Base-by-base conservation (phyloP, 1,140 invertebrate genomes). In the Drosophila neocordata region DNA sequence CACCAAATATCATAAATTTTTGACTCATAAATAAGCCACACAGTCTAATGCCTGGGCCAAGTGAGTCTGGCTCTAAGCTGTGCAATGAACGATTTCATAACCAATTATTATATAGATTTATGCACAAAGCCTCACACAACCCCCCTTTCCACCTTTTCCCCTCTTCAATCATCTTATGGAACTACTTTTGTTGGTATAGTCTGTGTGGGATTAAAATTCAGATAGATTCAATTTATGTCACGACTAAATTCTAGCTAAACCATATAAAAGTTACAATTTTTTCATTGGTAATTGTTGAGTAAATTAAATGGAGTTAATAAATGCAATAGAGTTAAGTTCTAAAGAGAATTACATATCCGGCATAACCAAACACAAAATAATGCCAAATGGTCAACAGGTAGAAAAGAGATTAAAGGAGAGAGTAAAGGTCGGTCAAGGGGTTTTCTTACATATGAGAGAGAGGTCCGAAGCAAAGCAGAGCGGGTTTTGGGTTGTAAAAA, bases 71-170 rank as follows among this genome's bases (percentile, higher is more conserved):
- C 61, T 77, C 24, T 31, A 58, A 71, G 76, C 65, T 67, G 53
- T 56, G 64, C 82, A 80, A 57, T 87, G 81, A 84, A 87, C 81
- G 69, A 77, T 77, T 81, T 79, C 77, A 77, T 84, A 85, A 84
- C 60, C 80, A 84, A 87, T 84, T 84, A 87, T 81, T 81, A 66
- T 64, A 57, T 79, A 61, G 64, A 75, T 75, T 75, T 75, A 75
- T 75, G 72, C 56, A 56, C 44, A 41, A 35, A 48, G 52, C 60
- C 20, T 31, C 27, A 31, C 27, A 31, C 27, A 4, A 3, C 2
- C 27, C 27, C 1, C 27, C n/a, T n/a, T n/a, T n/a, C n/a, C 27
- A 1, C 6, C 27, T 6, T 6, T 6, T 31, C 27, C 27, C 1
- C 6, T 31, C 18, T 18, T 11, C 15, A 44, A 9, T 57, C 11